Base-by-base conservation (phyloP, 2,113 vertebrate genomes). In the Archocentrus centrarchus region DNA sequence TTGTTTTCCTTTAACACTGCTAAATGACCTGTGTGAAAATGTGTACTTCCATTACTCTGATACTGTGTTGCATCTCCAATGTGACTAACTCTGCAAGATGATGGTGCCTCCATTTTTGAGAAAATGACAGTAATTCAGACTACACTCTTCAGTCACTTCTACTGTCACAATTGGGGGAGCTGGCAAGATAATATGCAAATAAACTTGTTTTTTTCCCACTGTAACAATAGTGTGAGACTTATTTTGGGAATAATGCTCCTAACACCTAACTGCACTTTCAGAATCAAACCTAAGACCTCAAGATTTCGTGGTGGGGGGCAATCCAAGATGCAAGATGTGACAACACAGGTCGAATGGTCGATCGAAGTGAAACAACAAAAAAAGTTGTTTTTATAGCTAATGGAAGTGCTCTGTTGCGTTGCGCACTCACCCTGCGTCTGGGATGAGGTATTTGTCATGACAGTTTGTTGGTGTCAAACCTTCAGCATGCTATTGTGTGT, bases 121-220 rank as follows among this genome's bases (percentile, higher is more conserved):
- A 81, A 92, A 92, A 92, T 93, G 90, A 93, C 87, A 84, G 86
- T 88, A 85, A 94, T 94, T 92, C 47, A 88, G 66, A 61, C 80
- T n/a, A 55, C 59, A 80, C 86, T 88, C 82, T 88, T 88, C 83
- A 90, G 86, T 84, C 84, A 87, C 87, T 89, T 90, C 79, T 79
- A 59, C 81, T 68, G 57, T 84, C 91, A 75, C 91, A 91, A 89
- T 86, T 90, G 88, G 64, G 85, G 85, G 53, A 27, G 91, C 44
- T 39, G 73, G 39, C 70, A 66, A 75, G 75, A 44, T 22, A 37
- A 63, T 73, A n/a, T 55, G 27, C 11, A 2, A 32, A 73, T 73
- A 30, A 55, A 8, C 3, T 35, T 20, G 7, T 53, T 50, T 55
- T 70, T 70, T 70, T 20, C 41, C 41, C 4, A 53, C 50, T 53